These are phyloP conservation scores for Dryocosmus kuriphilus DNA, from an alignment of 2,888 invertebrate genomes.

Conservation along the genomic window DNA sequence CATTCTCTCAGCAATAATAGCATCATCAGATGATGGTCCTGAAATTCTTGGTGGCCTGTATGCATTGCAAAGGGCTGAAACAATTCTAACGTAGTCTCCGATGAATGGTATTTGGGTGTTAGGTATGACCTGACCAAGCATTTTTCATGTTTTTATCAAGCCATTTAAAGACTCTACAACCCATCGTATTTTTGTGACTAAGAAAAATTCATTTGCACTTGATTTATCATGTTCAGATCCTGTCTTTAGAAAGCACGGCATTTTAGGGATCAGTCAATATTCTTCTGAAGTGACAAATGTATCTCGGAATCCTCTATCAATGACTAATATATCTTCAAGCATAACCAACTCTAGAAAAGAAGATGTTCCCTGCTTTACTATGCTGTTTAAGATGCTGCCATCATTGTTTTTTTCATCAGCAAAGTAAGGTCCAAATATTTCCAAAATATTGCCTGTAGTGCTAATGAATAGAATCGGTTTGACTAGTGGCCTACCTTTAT, in stretches of 20 bases:
- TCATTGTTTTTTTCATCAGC: too few relatives aligned
- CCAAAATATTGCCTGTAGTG: too few relatives aligned
- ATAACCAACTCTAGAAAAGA: too few relatives aligned
- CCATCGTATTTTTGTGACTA: constrained; percentile 56
- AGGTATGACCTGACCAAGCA: constrained; percentile 45
- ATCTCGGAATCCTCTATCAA: constrained; percentile 52
- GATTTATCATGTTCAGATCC: constrained; percentile 46
- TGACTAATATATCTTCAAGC: constrained; percentile 33
- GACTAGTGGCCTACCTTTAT: too few relatives aligned
- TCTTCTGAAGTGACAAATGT: constrained; percentile 40
- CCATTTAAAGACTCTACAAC: constrained; percentile 55
- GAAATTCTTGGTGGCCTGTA: constrained; percentile 37
- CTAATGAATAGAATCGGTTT: too few relatives aligned
- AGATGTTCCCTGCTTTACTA: too few relatives aligned
- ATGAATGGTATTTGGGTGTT: constrained; percentile 43
- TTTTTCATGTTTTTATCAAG: constrained; percentile 49
- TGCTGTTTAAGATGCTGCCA: too few relatives aligned
- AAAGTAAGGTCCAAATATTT: too few relatives aligned
- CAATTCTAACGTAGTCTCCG: constrained; percentile 36
- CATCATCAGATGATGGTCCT: background rate
- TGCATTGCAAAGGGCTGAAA: constrained; percentile 39
- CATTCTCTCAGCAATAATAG: constrained; percentile 8
- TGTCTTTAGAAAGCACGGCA: constrained; percentile 53
- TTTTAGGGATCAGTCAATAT: constrained; percentile 46
- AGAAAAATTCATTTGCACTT: constrained; percentile 51